Evolutionary conservation across 2,888 invertebrate genomes (phyloP).

Genomic region (Sarcophaga variegata): DNA sequence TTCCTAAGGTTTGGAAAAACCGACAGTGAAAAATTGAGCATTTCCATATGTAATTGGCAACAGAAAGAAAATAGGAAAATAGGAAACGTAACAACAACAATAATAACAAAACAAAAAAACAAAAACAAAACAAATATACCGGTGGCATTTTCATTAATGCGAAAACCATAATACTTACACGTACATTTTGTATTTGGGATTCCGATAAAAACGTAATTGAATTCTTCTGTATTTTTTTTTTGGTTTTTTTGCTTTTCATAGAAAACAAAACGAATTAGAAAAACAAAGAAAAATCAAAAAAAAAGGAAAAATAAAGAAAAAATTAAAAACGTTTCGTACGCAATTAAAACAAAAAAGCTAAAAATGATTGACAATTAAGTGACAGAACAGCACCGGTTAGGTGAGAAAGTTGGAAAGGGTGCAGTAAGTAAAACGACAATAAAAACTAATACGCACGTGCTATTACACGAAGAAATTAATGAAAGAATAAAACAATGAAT

Average conservation of each 20-base stretch:
- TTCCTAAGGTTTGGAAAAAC: slow-evolving; percentile 21
- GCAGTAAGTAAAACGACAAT: not conserved
- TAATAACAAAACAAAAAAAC: not conserved
- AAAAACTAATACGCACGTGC: not conserved
- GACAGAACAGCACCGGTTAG: not conserved
- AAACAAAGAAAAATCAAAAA: not conserved
- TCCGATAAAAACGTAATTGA: slow-evolving; percentile 41
- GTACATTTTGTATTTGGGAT: slow-evolving; percentile 31
- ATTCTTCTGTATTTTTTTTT: slow-evolving; percentile 15
- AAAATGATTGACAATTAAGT: slow-evolving; percentile 28
- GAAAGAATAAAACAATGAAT: not conserved
- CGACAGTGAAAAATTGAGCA: slow-evolving; percentile 23
- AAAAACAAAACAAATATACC: slow-evolving; percentile 11
- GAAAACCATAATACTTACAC: slow-evolving; percentile 29
- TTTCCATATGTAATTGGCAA: not conserved
- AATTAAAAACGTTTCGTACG: not conserved
- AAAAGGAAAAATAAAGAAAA: too few relatives aligned
- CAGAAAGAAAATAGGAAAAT: not conserved
- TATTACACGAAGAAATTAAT: not conserved
- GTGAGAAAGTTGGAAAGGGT: not conserved
- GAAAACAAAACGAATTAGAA: not conserved
- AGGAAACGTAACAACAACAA: not conserved
- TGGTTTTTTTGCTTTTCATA: not conserved
- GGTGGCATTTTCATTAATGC: slow-evolving; percentile 14
- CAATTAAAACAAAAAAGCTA: slow-evolving; percentile 4